phyloP scores from a whole-genome alignment of 1,140 invertebrate species.

The Ylistrum balloti region DNA sequence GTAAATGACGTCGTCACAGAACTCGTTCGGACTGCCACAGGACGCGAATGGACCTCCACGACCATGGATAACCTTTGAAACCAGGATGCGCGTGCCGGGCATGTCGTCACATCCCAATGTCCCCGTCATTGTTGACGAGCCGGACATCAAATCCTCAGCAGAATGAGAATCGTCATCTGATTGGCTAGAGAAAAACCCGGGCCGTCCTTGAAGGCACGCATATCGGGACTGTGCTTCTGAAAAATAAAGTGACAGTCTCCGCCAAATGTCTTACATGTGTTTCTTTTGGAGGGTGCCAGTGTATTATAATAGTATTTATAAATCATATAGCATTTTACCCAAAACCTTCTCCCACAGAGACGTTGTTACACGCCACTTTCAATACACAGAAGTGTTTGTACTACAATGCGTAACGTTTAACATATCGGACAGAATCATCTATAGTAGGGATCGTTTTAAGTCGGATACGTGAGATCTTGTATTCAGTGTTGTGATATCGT shows the following conservation, averaged over 20 bases:
- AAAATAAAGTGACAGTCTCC: not conserved
- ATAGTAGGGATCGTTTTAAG: no score
- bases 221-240: conserved; percentile 45
- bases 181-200: conserved; percentile 45
- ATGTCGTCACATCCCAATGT: conserved; percentile 40
- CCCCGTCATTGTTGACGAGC: conserved; percentile 32
- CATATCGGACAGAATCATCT: no score
- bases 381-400: no score
- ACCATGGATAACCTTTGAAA: conserved; percentile 52
- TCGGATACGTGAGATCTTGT: no score
- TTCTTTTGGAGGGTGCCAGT: no score
- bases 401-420: no score
- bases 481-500: no score
- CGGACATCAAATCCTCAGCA: not conserved
- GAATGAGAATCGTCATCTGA: not conserved
- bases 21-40: conserved; percentile 45
- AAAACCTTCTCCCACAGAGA: no score
- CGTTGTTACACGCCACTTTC: no score
- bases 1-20: conserved; percentile 46
- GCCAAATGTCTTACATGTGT: no score
- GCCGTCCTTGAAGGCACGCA: not conserved
- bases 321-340: no score
- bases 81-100: conserved; percentile 47
- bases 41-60: conserved; percentile 41
- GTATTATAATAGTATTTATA: no score